These are phyloP conservation scores for Scotopteryx bipunctaria DNA, from an alignment of 2,888 invertebrate species.

Conservation along the genomic window DNA sequence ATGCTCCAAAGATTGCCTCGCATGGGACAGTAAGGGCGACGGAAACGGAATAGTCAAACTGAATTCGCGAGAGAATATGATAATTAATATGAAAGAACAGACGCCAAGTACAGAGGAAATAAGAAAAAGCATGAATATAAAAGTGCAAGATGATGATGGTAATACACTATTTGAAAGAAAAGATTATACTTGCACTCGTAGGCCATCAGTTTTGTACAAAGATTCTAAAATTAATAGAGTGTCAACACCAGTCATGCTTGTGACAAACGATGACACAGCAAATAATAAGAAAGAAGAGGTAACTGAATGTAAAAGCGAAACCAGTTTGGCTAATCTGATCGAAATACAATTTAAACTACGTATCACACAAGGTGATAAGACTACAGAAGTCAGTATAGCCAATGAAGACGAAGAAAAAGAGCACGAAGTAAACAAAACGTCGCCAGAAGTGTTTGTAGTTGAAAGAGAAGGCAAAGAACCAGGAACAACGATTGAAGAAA, in stretches of 20 bases:
- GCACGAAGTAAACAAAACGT: constrained; percentile 23
- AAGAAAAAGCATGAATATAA: constrained; percentile 52
- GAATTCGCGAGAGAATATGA: constrained; percentile 52
- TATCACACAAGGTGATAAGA: constrained; percentile 58
- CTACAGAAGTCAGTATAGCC: constrained; percentile 50
- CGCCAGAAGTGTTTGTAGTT: constrained; percentile 51
- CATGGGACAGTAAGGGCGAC: constrained; percentile 19
- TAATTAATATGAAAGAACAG: constrained; percentile 48
- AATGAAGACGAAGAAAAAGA: constrained; percentile 39
- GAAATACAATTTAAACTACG: constrained; percentile 67
- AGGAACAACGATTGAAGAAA: constrained; percentile 35
- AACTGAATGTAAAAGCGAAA: constrained; percentile 43
- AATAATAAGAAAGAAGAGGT: constrained; percentile 37
- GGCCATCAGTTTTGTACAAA: constrained; percentile 47
- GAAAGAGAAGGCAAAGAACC: constrained; percentile 42
- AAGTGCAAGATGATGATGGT: constrained; percentile 61
- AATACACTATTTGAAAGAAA: constrained; percentile 59
- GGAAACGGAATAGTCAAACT: constrained; percentile 39
- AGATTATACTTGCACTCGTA: constrained; percentile 51
- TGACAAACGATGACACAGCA: constrained; percentile 36
- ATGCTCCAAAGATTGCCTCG: constrained; percentile 40
- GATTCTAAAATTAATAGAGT: constrained; percentile 51
- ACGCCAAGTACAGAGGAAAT: constrained; percentile 57
- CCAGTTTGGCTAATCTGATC: constrained; percentile 56
- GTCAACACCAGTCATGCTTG: constrained; percentile 41